phyloP scores from a whole-genome alignment of 1,140 invertebrate genomes.

The Pseudachorutes palmiensis region DNA sequence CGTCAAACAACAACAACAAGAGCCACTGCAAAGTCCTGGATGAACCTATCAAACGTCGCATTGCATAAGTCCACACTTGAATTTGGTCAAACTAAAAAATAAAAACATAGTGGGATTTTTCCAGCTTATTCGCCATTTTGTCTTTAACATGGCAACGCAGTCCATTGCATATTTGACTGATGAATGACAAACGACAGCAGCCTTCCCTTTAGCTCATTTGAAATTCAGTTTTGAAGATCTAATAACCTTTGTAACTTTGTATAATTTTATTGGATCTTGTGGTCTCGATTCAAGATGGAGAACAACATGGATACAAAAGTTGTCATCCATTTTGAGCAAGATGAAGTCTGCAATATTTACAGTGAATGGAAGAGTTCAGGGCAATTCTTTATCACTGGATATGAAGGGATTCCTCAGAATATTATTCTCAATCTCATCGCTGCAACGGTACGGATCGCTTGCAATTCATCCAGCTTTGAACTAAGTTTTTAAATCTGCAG shows the following conservation, averaged over 20 bases:
- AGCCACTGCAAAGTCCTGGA: constrained; percentile 16
- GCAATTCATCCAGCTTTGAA: background rate
- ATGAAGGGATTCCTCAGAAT: constrained; percentile 82
- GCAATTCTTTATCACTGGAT: constrained; percentile 44
- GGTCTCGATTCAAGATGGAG: no score
- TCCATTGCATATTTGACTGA: no score
- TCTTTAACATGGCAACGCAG: no score
- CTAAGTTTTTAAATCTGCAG: constrained; percentile 39
- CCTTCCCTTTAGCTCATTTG: no score
- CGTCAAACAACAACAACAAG: constrained; percentile 25
- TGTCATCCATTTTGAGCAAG: background rate
- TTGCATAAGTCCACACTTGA: background rate
- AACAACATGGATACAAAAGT: no score
- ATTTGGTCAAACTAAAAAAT: background rate
- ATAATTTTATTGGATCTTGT: no score
- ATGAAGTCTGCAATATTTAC: constrained; percentile 11
- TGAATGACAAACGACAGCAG: no score
- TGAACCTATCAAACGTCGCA: no score
- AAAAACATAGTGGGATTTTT: background rate
- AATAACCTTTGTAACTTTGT: no score
- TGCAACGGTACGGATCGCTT: constrained; percentile 55
- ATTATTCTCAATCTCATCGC: constrained; percentile 70
- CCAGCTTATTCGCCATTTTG: no score
- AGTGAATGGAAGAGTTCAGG: background rate
- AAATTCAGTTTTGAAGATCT: no score